Conservation (phyloP, 2,888 invertebrate species). For the Plebejus argus region DNA sequence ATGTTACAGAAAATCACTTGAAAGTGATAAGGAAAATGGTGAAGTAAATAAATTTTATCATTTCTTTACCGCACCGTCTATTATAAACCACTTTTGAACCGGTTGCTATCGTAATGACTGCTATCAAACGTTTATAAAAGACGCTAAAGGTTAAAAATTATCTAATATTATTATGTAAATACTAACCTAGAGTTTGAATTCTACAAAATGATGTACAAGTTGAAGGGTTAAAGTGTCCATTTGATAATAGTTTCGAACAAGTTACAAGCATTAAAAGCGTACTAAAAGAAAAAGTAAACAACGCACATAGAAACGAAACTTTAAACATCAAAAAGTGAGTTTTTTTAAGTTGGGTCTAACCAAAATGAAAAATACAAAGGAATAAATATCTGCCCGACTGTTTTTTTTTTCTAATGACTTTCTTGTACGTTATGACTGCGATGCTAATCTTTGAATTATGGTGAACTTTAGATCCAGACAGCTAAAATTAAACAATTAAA, state of each 20-base stretch:
- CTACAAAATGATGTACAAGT: neutral
- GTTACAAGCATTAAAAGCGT: neutral
- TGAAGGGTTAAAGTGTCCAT: neutral
- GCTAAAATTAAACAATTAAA: too few relatives aligned
- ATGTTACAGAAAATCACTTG: neutral
- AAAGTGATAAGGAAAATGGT: neutral
- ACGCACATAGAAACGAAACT: neutral
- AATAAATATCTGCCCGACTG: neutral
- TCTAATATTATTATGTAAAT: neutral
- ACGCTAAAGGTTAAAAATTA: neutral
- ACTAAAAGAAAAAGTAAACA: neutral
- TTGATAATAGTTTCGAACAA: neutral
- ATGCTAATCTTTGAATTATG: neutral
- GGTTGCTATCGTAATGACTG: neutral
- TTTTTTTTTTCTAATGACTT: neutral
- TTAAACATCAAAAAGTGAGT: neutral
- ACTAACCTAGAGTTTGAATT: neutral
- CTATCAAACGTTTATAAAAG: neutral
- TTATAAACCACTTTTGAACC: constrained; percentile 9
- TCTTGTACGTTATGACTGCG: neutral
- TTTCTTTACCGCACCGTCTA: neutral
- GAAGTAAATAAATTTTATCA: neutral
- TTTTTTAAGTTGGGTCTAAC: neutral
- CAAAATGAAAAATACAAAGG: neutral
- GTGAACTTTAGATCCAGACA: neutral